Evolutionary conservation across 1,140 invertebrate species (phyloP), one percentile per base, ranked within the genome.

Genomic region (Cyclina sinensis): DNA sequence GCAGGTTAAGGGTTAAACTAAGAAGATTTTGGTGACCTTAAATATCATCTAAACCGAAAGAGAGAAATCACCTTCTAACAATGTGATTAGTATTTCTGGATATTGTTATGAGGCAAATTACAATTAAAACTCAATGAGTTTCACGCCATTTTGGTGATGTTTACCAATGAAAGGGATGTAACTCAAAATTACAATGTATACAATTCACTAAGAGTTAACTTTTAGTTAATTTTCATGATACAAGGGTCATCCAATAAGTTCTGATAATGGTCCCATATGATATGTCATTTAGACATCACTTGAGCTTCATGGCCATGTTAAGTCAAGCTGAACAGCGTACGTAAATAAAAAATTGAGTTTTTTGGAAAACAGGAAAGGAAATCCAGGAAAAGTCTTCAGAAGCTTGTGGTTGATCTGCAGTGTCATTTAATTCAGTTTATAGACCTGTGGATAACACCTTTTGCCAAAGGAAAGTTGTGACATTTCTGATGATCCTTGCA

Each of bases 181-280:
- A n/a, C n/a, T n/a, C n/a, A n/a, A n/a, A n/a, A n/a, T n/a, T n/a
- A n/a, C n/a, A n/a, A n/a, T n/a, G n/a, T n/a, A n/a, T n/a, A n/a
- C n/a, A n/a, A n/a, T n/a, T n/a, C n/a, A n/a, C n/a, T n/a, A n/a
- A n/a, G n/a, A n/a, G n/a, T n/a, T n/a, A n/a, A n/a, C n/a, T n/a
- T n/a, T n/a, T n/a, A n/a, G n/a, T n/a, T n/a, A n/a, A n/a, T n/a
- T n/a, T n/a, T n/a, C n/a, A n/a, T n/a, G n/a, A n/a, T 59, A 59
- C 27, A 30, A 68, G 62, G 62, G 24, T 68, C 62, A 68, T 68
- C 27, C 62, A 68, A 68, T 68, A 68, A 68, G 62, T 68, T 68
- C 62, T 68, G 62, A 68, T 68, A 68, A 68, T 68, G 62, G 27
- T 30, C 27, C 62, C 62, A 68, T 68, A 68, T 30, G 27, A 30